Base-by-base conservation (phyloP, 2,113 vertebrate species). In the Spermophilus dauricus region DNA sequence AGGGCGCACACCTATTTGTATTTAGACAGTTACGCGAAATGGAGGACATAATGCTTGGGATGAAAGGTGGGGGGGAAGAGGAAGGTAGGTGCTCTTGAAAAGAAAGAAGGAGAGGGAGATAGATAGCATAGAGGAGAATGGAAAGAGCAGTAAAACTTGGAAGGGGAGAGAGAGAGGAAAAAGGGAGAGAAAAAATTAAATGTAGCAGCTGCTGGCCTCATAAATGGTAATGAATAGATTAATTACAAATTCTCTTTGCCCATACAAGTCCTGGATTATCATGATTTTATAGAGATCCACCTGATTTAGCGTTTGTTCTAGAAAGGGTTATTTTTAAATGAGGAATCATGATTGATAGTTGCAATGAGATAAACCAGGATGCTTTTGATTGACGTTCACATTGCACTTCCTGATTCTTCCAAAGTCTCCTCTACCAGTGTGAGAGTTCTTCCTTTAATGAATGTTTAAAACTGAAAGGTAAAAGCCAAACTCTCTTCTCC, bases 301-400 rank as follows among this genome's bases (percentile, higher is more conserved):
- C 8, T 72, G 67, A 28, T 24, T 78, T 69, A 86, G 24, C 39
- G 61, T 61, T 70, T 81, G 70, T 86, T 17, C 78, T 77, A 81
- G 58, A 92, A 75, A 89, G 53, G 34, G 24, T 73, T 86, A 13
- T 11, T 94, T 89, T 70, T 89, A n/a, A 76, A 90, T 89, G 67
- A 92, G 26, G 8, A 86, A 77, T 87, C 7, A 85, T 37, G 30
- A 69, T 32, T 16, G 67, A 88, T 28, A 63, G 32, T 37, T 53
- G 14, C 7, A 32, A 30, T 63, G 37, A 81, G 77, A 48, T 30
- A 85, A 76, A 1, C 7, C 39, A 73, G 77, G 34, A 26, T 77
- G 51, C 14, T 76, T 85, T 77, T 39, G n/a, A 34, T 39, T 67
- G 42, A 24, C 51, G 24, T 61, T 51, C 20, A 32, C 65, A 51